Percentiles rank a stretch among this genome's conserved stretches.
Evolutionary conservation across 2,888 invertebrate species (phyloP).

Genomic region (Apamea sordens): DNA sequence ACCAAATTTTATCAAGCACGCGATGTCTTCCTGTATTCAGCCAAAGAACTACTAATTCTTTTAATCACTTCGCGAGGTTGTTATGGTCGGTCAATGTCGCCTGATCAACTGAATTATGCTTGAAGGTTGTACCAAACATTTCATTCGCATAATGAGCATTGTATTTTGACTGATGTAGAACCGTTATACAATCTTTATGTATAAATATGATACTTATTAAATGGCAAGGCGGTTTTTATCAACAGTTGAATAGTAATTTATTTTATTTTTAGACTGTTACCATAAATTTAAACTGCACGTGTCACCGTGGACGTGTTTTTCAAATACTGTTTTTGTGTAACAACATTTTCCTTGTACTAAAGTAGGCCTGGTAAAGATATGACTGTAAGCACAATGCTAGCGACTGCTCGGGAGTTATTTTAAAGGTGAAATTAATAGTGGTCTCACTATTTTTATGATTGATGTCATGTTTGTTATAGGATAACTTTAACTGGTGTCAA

Average conservation of each 20-base stretch:
- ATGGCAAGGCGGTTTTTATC: neutral
- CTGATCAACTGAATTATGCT: conserved; percentile 51
- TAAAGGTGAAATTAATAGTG: neutral
- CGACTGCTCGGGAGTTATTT: neutral
- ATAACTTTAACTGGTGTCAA: neutral
- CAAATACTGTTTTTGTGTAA: conserved; percentile 16
- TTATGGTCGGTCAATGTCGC: conserved; percentile 64
- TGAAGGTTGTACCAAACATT: conserved; percentile 50
- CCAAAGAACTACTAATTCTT: conserved; percentile 44
- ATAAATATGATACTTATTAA: neutral
- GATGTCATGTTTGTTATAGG: neutral
- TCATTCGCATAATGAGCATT: conserved; percentile 22
- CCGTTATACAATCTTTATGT: neutral
- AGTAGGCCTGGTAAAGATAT: conserved; percentile 9
- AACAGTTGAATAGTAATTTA: neutral
- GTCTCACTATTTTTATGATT: neutral
- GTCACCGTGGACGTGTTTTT: neutral
- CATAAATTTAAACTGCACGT: conserved; percentile 1
- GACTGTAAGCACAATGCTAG: neutral
- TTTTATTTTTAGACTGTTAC: neutral
- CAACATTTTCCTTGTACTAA: conserved; percentile 41
- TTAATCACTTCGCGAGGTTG: conserved; percentile 43
- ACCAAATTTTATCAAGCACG: neutral
- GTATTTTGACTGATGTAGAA: neutral
- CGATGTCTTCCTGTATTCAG: conserved; percentile 23